Evolutionary conservation across 2,888 invertebrate genomes (phyloP), one percentile per base, ranked within the genome.

Genomic region (Trilocha varians): DNA sequence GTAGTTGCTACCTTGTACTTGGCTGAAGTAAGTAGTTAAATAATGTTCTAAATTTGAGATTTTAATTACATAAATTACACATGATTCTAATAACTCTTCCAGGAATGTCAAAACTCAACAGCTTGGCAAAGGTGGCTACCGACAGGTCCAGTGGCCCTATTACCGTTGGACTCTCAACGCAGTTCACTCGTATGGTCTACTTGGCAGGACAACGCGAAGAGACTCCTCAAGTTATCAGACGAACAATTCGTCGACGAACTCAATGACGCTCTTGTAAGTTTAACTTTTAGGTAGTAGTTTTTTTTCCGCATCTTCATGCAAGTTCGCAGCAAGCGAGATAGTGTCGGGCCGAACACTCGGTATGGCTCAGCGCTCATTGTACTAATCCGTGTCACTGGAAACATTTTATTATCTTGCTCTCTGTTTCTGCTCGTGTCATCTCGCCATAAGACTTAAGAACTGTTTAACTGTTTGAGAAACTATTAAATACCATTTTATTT

Each of bases 61-160:
- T 40, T 32, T 13, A 25, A 39, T 14, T 13, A 34, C 44, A 47
- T 42, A 34, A 36, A 38, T 43, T 16, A 16, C 11, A 3, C 1
- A 9, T 36, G 3, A 16, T 37, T 32, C 2, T 13, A 32, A 15
- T 15, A 36, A 11, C 34, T 3, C 13, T 36, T 36, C 1, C 73
- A 94, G 91, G 85, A 89, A 36, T 87, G 87, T 11, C 90, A 91
- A 41, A 98, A 98, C 75, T 88, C 89, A 17, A 93, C 94, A 2
- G 99, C 98, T 0, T 99, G 98, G 98, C 99, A 99, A 74, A 88
- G 98, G 50, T 98, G 98, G 80, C 79, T 98, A 47, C 95, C 97
- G 0, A 91, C 90, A 2, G 99, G 99, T 1, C 97, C 98, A 0
- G 88, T 99, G 16, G 99, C 99, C 3, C 70, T 99, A 16, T 79